Evolutionary conservation across 2,113 vertebrate genomes (phyloP).

Genomic region (human): DNA sequence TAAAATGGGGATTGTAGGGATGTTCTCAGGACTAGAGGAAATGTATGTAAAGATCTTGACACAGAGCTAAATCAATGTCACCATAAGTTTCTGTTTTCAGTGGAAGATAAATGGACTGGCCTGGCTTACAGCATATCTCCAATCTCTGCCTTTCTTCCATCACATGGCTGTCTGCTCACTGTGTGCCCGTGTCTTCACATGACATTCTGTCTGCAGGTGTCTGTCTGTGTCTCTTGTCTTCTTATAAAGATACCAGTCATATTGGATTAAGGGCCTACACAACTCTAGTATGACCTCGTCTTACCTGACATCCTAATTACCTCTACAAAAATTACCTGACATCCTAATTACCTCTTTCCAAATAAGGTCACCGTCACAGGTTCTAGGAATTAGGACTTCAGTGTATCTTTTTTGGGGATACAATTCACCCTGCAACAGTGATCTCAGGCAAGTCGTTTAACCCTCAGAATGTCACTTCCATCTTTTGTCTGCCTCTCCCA

Average conservation of each 20-base stretch:
- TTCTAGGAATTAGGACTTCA: not conserved
- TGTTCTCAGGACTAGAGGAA: not conserved
- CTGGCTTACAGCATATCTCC: not conserved
- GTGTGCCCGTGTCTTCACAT: not conserved
- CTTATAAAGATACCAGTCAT: not conserved
- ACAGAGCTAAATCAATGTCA: not conserved
- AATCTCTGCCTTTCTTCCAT: accelerated
- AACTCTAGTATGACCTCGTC: not conserved
- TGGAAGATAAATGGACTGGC: not conserved
- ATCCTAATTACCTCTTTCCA: not conserved
- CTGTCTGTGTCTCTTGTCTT: not conserved
- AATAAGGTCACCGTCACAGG: not conserved
- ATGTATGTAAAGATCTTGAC: not conserved
- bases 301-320: not conserved
- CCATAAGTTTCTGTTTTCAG: not conserved
- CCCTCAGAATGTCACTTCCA: not conserved
- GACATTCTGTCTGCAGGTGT: not conserved
- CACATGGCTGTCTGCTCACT: not conserved
- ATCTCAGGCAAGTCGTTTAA: not conserved
- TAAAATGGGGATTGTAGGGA: not conserved
- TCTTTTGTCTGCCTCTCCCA: not conserved
- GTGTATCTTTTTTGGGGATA: not conserved
- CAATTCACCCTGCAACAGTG: not conserved
- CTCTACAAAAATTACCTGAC: not conserved
- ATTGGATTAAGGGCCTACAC: not conserved